Percentiles rank a stretch among this genome's conserved stretches.
These are phyloP conservation scores for Eriocheir sinensis DNA, from an alignment of 1,140 invertebrate genomes.

Conservation along the genomic window DNA sequence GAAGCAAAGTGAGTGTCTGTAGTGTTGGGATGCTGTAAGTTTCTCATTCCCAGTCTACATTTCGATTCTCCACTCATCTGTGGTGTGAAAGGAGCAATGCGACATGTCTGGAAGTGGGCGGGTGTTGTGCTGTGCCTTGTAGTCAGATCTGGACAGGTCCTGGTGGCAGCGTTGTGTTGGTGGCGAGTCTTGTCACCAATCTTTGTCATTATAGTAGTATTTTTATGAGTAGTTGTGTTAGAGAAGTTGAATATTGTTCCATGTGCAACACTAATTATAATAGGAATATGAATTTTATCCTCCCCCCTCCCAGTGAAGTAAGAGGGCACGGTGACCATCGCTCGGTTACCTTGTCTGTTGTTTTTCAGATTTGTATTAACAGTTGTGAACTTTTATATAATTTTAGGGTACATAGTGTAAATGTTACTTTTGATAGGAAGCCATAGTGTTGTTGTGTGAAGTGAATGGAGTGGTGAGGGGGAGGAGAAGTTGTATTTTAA, in stretches of 20 bases:
- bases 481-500: no score
- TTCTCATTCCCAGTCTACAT: background rate
- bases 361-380: no score
- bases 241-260: background rate
- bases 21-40: no score
- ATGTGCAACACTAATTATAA: background rate
- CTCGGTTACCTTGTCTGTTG: no score
- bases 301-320: no score
- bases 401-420: background rate
- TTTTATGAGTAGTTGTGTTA: background rate
- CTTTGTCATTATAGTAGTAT: background rate
- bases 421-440: constrained; percentile 17
- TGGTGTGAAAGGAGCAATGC: background rate
- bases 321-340: no score
- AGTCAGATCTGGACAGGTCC: constrained; percentile 1
- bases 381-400: background rate
- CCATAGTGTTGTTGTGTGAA: background rate
- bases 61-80: background rate
- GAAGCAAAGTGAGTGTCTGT: no score
- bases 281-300: background rate
- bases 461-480: no score
- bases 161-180: background rate
- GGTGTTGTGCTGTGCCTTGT: constrained; percentile 18
- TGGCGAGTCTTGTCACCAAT: background rate
- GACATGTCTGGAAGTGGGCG: background rate